Conservation (phyloP, 2,888 invertebrate genomes). For the Eupithecia vulgata region DNA sequence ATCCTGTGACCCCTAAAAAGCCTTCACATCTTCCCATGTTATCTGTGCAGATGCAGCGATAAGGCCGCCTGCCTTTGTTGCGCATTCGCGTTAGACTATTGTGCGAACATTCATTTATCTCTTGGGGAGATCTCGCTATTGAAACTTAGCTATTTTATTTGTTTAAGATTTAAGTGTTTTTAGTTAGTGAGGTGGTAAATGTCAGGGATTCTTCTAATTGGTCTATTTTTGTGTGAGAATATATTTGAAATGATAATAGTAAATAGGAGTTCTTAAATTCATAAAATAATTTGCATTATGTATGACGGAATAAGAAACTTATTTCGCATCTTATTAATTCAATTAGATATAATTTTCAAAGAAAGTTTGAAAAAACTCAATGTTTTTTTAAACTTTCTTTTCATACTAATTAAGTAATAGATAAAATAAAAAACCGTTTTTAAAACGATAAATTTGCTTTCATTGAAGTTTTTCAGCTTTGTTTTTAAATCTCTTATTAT, state of each 20-base stretch:
- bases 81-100: slow-evolving; percentile 41
- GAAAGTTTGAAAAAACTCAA: no score
- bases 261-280: neutral
- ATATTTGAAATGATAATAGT: neutral
- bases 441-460: no score
- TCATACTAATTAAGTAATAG: no score
- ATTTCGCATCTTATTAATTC: neutral
- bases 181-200: neutral
- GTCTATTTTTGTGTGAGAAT: neutral
- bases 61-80: slow-evolving; percentile 45
- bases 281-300: neutral
- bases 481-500: no score
- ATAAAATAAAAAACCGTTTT: no score
- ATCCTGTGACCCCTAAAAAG: slow-evolving; percentile 24
- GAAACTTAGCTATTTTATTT: slow-evolving; percentile 13
- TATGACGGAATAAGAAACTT: neutral
- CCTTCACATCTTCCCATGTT: slow-evolving; percentile 30
- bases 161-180: neutral
- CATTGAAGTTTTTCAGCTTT: no score
- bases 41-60: slow-evolving; percentile 44
- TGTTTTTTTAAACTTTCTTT: neutral
- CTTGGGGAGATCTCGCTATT: slow-evolving; percentile 37
- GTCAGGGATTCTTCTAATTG: neutral
- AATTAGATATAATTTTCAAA: neutral
- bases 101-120: slow-evolving; percentile 41